Base-by-base conservation (phyloP, 2,888 invertebrate species). In the Phoenoteleia sp. region DNA sequence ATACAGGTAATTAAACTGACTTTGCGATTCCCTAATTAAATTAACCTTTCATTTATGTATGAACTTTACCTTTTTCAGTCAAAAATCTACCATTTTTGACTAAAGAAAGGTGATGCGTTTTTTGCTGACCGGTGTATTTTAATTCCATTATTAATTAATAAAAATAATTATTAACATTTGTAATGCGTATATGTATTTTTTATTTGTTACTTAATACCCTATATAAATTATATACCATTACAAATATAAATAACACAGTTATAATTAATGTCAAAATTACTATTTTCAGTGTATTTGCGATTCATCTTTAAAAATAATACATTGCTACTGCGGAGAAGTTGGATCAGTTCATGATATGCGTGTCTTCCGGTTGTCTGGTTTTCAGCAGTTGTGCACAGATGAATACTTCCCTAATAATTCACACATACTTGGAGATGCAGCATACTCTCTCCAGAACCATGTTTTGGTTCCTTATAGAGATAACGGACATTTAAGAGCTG, bases 281-380 rank as follows among this genome's bases (percentile, higher is more conserved):
- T 5, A 5, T 27, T 3, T 27, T 27, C 6, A 15, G 45, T 45
- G 27, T 19, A 17, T 52, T 3, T 52, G 52, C 52, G 52, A 52
- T 19, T n/a, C 25, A 19, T 52, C 52, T 15, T 52, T 52, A 52
- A 52, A 52, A 25, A 7, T 52, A 23, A 52, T 52, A 19, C 52
- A 52, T n/a, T 19, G 19, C 6, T 52, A 52, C 19, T 52, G 23
- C n/a, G 23, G 52, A 19, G 15, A 52, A n/a, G 52, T 52, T 23
- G 75, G 84, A 17, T 86, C 81, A 21, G 75, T 86, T 5, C 81
- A 86, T 39, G 86, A 86, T 36, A 79, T 71, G 62, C 42, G 79
- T 36, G 79, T 84, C 9, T 79, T 77, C 23, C 58, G 52, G 25
- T 42, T 77, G n/a, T 86, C 86, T 0, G 75, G 62, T 3, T 27